A percentile compares a stretch with the other conserved stretches of the same genome.
phyloP scores from a whole-genome alignment of 2,888 invertebrate species.

The Spodoptera exigua region DNA sequence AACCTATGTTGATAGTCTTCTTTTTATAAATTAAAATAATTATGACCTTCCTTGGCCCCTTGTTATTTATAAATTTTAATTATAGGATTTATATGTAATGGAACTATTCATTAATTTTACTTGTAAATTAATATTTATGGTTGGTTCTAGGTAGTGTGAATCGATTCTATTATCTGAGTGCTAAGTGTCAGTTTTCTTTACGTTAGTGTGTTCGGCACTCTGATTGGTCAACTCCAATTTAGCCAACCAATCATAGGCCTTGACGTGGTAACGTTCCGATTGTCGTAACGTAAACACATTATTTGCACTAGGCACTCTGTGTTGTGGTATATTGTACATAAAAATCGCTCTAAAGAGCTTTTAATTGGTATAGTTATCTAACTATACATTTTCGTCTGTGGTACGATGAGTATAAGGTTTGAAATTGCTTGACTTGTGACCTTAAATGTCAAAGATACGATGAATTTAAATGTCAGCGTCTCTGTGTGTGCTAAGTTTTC shows the following conservation, averaged over 20 bases:
- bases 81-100: constrained; percentile 24
- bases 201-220: too few relatives aligned
- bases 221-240: too few relatives aligned
- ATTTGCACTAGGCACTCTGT: too few relatives aligned
- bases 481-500: too few relatives aligned
- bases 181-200: too few relatives aligned
- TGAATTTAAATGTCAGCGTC: background rate
- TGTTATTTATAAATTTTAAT: constrained; percentile 17
- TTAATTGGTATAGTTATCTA: constrained; percentile 14
- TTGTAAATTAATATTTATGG: constrained; percentile 29
- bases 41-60: constrained; percentile 1
- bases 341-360: constrained; percentile 7
- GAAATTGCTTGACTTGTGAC: background rate
- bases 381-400: constrained; percentile 2
- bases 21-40: constrained; percentile 10
- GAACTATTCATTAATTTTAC: constrained; percentile 26
- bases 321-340: constrained; percentile 34
- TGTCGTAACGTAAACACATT: too few relatives aligned
- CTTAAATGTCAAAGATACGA: background rate
- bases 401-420: too few relatives aligned
- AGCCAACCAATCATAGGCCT: too few relatives aligned
- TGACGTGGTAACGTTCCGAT: too few relatives aligned
- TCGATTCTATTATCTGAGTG: too few relatives aligned
- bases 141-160: constrained; percentile 10
- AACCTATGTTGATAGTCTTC: background rate